Base-by-base conservation (phyloP, 2,113 vertebrate species). In the Melospiza melodia region DNA sequence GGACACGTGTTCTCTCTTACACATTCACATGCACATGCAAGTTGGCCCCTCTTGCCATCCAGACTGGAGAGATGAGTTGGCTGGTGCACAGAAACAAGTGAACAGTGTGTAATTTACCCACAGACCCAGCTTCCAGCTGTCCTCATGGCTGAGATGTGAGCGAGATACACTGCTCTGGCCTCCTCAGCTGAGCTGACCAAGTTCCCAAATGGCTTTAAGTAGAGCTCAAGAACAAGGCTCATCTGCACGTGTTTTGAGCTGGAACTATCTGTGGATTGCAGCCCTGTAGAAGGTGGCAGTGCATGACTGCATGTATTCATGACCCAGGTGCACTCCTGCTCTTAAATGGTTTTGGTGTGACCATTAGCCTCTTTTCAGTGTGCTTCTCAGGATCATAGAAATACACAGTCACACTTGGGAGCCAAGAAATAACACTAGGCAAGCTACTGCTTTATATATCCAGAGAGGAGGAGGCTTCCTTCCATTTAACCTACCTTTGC, bases 301-400 rank as follows among this genome's bases (percentile, higher is more conserved):
- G 46, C 15, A 14, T 61, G 39, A 24, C 24, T 69, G 37, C 20
- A 31, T 6, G 1, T n/a, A 31, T 43, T 83, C 12, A 8, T 39
- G 48, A 59, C 48, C 12, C 18, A 44, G 55, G 27, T 74, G 61
- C 61, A 44, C 57, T 87, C 37, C 72, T 75, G 5, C 24, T 77
- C 15, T 74, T 39, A 51, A 83, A 28, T 35, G n/a, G 15, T 12
- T 87, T 85, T 94, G 48, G 10, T 82, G 67, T 83, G 62, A 76
- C 30, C 2, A 1, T 55, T 73, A 79, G 12, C 25, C 15, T 48
- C 51, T 73, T 69, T 14, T 66, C 55, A 69, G 31, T 0, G 0
- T 83, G 48, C 57, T 67, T 90, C 61, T 79, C 49, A 18, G 37
- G 52, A 33, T 78, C 46, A 57, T 37, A 31, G 44, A 83, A 93